These are phyloP conservation scores for Ctenoplectra terminalis DNA, from an alignment of 1,140 invertebrate species.

Conservation along the genomic window DNA sequence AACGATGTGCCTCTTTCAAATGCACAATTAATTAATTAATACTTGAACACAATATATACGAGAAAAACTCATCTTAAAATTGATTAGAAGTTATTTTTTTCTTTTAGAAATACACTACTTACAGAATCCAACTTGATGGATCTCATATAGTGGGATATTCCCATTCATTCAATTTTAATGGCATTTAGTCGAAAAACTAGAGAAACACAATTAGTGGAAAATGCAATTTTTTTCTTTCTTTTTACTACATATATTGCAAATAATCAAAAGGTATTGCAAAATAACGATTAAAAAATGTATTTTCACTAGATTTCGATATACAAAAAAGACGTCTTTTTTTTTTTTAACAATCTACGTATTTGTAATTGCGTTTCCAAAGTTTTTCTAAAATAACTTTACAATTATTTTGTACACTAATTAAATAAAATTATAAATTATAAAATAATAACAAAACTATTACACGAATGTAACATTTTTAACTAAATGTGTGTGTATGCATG, in stretches of 20 bases:
- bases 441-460: conserved; percentile 27
- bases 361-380: not conserved
- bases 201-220: conserved; percentile 1
- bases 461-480: not conserved
- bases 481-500: conserved; percentile 20
- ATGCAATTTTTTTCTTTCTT: conserved; percentile 37
- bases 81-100: not conserved
- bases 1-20: conserved; percentile 64
- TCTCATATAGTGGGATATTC: not conserved
- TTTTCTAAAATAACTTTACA: not conserved
- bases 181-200: conserved; percentile 36
- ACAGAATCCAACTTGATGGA: not conserved
- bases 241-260: conserved; percentile 35
- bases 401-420: not conserved
- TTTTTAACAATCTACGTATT: not conserved
- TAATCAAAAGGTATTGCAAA: conserved; percentile 24
- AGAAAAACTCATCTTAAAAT: conserved; percentile 5
- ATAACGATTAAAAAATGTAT: conserved; percentile 24
- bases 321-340: not conserved
- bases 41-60: conserved; percentile 27
- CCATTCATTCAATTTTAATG: conserved; percentile 1
- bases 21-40: conserved; percentile 44
- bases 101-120: conserved; percentile 9
- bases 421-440: conserved; percentile 31
- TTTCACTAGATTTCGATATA: conserved; percentile 5